Conservation (phyloP, 2,888 invertebrate species). For the Nomada flava region DNA sequence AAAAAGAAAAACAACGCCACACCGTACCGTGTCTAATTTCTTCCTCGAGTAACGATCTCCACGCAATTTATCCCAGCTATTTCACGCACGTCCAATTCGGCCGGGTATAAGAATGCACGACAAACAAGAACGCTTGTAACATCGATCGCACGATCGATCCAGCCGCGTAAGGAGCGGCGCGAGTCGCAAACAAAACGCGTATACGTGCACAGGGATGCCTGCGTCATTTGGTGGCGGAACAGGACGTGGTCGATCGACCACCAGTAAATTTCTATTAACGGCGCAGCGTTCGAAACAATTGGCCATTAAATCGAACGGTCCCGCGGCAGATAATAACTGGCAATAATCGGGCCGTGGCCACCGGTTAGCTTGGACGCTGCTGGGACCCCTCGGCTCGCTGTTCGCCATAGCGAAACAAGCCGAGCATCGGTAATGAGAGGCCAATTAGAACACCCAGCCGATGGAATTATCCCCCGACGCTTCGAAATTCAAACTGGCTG, state of each 20-base stretch:
- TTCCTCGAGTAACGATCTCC: not conserved
- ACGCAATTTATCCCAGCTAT: not conserved
- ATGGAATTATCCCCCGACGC: slow-evolving; percentile 82
- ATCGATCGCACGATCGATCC: slow-evolving; percentile 1
- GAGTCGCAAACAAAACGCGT: not conserved
- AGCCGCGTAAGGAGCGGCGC: not conserved
- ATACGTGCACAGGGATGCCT: slow-evolving; percentile 19
- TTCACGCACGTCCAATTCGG: not conserved
- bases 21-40: not conserved
- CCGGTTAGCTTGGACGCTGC: slow-evolving; percentile 70
- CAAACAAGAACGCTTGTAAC: not conserved
- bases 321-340: slow-evolving; percentile 83
- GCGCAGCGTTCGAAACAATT: slow-evolving; percentile 82
- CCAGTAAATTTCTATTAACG: slow-evolving; percentile 83
- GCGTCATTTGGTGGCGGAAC: slow-evolving; percentile 52
- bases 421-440: slow-evolving; percentile 84
- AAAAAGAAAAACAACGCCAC: too few relatives aligned
- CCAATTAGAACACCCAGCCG: slow-evolving; percentile 83
- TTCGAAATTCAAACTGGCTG: slow-evolving; percentile 83
- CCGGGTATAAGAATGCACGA: slow-evolving; percentile 3
- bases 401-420: slow-evolving; percentile 76
- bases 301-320: slow-evolving; percentile 83
- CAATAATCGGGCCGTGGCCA: slow-evolving; percentile 79
- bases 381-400: slow-evolving; percentile 62
- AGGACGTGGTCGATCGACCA: slow-evolving; percentile 50